Conservation (phyloP, 2,797 vertebrate genomes). For the Etheostoma perlongum region DNA sequence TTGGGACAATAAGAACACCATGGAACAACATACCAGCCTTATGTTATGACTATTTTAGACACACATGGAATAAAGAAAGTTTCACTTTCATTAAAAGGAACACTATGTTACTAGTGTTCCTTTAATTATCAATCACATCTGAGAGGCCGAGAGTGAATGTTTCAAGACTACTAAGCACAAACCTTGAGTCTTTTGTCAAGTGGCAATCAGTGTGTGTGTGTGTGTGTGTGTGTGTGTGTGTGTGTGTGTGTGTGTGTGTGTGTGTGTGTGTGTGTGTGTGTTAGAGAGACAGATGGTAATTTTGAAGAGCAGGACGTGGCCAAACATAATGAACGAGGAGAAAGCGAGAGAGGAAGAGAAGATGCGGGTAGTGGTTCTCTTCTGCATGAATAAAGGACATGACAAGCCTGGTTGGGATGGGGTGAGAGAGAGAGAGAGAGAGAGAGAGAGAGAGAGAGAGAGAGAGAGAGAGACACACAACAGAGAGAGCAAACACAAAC, state of each 20-base stretch:
- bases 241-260: neutral
- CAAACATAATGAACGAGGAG: conserved; percentile 37
- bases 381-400: conserved; percentile 33
- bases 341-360: neutral
- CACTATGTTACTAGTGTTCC: no score
- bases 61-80: no score
- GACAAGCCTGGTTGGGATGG: neutral
- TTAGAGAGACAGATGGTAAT: conserved; percentile 56
- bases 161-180: conserved; percentile 1
- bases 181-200: conserved; percentile 32
- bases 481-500: no score
- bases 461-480: neutral
- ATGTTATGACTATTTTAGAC: no score
- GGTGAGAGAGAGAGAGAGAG: neutral
- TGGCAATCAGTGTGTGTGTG: conserved; percentile 29
- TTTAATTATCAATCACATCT: conserved; percentile 23
- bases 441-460: neutral
- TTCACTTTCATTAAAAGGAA: neutral
- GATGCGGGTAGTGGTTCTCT: conserved; percentile 18
- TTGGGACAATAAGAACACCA: no score
- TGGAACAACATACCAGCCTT: no score
- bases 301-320: conserved; percentile 43
- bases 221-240: conserved; percentile 22
- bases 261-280: neutral
- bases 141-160: neutral